Conservation (phyloP, 2,888 invertebrate species). For the Zhuqinia jingwanae region DNA sequence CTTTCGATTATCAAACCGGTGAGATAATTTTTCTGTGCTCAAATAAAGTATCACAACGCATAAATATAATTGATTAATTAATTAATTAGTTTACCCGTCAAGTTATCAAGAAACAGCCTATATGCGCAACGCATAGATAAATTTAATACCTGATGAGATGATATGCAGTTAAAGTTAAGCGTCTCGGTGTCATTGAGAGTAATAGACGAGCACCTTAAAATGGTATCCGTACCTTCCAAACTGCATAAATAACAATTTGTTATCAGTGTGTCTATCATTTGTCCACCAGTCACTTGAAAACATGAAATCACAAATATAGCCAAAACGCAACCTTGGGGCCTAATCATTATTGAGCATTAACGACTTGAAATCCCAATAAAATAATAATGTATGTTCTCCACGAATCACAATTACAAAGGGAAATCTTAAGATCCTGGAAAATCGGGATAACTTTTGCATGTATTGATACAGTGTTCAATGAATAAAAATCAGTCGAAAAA, state of each 20-base stretch:
- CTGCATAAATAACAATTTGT: conserved; percentile 28
- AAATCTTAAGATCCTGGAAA: too few relatives aligned
- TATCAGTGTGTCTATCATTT: not conserved
- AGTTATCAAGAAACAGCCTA: too few relatives aligned
- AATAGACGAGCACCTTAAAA: conserved; percentile 20
- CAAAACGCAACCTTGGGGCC: too few relatives aligned
- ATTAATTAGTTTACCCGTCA: not conserved
- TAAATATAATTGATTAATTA: too few relatives aligned
- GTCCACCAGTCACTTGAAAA: not conserved
- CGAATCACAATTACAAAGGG: too few relatives aligned
- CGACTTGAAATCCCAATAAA: too few relatives aligned
- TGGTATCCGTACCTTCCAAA: conserved; percentile 12
- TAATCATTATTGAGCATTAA: too few relatives aligned
- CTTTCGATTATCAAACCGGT: conserved; percentile 33
- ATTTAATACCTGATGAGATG: conserved; percentile 14
- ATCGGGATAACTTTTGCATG: too few relatives aligned
- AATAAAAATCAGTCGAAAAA: too few relatives aligned
- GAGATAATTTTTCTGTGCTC: not conserved
- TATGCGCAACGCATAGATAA: too few relatives aligned
- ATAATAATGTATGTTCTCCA: too few relatives aligned
- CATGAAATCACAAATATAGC: not conserved
- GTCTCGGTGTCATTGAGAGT: not conserved
- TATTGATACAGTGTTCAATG: too few relatives aligned
- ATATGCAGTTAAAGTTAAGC: conserved; percentile 13
- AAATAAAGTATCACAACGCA: not conserved